These are phyloP conservation scores for Cossypha caffra DNA, from an alignment of 2,797 vertebrate species.

Conservation along the genomic window DNA sequence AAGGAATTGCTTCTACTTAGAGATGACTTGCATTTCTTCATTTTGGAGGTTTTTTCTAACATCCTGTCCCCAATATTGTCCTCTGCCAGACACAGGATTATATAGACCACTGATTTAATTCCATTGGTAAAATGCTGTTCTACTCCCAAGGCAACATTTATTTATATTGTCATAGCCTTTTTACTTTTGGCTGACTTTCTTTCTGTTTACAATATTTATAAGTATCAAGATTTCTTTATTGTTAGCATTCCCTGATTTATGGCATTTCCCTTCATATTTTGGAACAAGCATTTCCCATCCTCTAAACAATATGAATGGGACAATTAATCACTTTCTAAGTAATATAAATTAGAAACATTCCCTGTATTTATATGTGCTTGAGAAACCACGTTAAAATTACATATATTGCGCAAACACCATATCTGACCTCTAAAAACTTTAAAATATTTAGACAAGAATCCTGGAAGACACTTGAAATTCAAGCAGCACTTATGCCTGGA, in stretches of 20 bases:
- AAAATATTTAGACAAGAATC: conserved; percentile 33
- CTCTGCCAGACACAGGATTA: neutral
- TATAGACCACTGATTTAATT: neutral
- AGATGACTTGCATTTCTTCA: neutral
- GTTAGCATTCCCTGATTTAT: neutral
- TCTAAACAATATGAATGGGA: neutral
- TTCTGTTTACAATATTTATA: neutral
- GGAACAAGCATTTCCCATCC: neutral
- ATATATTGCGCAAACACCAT: neutral
- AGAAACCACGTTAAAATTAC: neutral
- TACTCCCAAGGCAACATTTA: neutral
- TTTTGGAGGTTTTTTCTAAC: neutral
- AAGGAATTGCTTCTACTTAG: neutral
- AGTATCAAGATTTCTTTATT: neutral
- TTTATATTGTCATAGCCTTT: neutral
- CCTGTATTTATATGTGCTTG: neutral
- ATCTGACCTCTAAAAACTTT: conserved; percentile 41
- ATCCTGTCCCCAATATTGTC: neutral
- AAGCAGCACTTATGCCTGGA: neutral
- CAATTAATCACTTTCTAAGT: neutral
- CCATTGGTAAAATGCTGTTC: neutral
- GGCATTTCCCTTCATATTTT: neutral
- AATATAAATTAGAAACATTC: neutral
- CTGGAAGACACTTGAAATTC: conserved; percentile 12
- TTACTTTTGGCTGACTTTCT: neutral